These are phyloP conservation scores for Galago senegalensis DNA, from an alignment of 2,797 vertebrate species.

Conservation along the genomic window DNA sequence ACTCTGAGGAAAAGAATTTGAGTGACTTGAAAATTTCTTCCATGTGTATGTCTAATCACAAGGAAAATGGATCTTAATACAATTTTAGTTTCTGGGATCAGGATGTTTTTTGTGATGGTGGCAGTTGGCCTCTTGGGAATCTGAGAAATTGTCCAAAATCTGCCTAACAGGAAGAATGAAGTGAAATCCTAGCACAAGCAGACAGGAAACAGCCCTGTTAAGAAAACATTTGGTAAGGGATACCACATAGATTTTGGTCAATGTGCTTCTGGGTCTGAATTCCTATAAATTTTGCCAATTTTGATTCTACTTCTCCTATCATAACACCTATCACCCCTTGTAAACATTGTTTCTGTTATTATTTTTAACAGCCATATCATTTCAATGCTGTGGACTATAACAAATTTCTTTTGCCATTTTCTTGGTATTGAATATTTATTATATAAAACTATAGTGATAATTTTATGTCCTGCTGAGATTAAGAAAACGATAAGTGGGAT, in stretches of 20 bases:
- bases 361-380: neutral
- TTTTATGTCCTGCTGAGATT: neutral
- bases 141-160: neutral
- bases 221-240: neutral
- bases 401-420: neutral
- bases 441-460: neutral
- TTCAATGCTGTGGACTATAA: neutral
- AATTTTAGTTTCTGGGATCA: neutral
- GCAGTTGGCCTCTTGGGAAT: neutral
- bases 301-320: neutral
- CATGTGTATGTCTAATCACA: neutral
- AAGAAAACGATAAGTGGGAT: neutral
- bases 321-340: no score
- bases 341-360: neutral
- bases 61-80: neutral
- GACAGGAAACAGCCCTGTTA: neutral
- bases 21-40: constrained; percentile 16
- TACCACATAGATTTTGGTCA: neutral
- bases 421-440: neutral
- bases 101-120: neutral
- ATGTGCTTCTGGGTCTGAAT: neutral
- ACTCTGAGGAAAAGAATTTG: neutral
- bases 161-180: neutral
- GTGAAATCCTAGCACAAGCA: neutral
- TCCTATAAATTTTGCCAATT: neutral